Base-by-base conservation (phyloP, 2,888 invertebrate species). In the Drosophila rellima region DNA sequence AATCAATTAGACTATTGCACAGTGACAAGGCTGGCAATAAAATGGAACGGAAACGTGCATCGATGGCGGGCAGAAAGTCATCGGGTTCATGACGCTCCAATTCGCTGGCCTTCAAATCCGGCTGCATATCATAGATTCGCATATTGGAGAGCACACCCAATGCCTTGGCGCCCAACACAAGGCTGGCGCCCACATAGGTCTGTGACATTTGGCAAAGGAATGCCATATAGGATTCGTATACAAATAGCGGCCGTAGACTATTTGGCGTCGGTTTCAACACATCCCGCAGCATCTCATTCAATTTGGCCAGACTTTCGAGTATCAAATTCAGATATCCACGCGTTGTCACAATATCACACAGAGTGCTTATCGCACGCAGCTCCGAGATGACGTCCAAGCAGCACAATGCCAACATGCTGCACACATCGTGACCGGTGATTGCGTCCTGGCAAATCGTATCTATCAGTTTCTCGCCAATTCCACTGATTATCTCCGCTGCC, bases 221-320 rank as follows among this genome's bases (percentile, higher is more conserved):
- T 37, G 96, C 95, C 95, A 98, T 95, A 93, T 97, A 97, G 0
- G 97, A 96, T 91, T 97, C 96, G 92, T 97, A 98, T 15, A 97
- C 94, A 93, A 97, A 98, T 0, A 98, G 92, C 0, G 96, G 95
- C 61, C 96, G 94, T 44, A 98, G 93, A 2, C 95, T 95, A 51
- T 94, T 94, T 0, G 95, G 95, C 73, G 93, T 94, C 13, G 94
- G 94, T 80, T 95, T 95, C 45, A 96, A 88, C n/a, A 95, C 94
- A 90, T 93, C 90, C 8, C 91, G 91, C 6, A 97, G 91, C 18
- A 95, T 94, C 47, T 94, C 94, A 88, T 98, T 96, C 35, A 96
- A 96, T 66, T 96, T 95, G 67, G 95, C 90, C 63, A 98, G 92
- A 68, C 96, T 96, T 82, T 97, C 96, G 26, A 98, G 95, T 54